Conservation (phyloP, 2,888 invertebrate species). For the Petrolisthes cinctipes region DNA sequence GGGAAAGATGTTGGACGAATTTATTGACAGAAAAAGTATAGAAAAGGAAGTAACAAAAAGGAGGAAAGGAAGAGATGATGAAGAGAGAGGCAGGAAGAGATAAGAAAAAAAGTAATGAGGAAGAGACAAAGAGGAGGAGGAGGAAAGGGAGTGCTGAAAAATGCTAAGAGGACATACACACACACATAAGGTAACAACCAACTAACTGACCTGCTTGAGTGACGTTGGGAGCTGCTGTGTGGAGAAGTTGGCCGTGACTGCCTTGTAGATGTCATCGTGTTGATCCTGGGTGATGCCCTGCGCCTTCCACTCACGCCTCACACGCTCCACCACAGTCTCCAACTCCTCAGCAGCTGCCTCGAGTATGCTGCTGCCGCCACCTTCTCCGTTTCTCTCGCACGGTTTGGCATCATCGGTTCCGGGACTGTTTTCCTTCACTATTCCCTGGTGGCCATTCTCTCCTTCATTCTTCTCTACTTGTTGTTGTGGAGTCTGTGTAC, state of each 20-base stretch:
- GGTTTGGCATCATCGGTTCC: background rate
- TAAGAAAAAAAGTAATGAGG: background rate
- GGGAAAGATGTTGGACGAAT: no score
- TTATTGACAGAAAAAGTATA: background rate
- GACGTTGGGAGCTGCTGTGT: constrained; percentile 42
- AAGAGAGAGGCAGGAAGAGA: no score
- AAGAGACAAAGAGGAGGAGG: background rate
- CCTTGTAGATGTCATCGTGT: constrained; percentile 28
- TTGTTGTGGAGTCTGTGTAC: no score
- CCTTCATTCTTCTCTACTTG: no score
- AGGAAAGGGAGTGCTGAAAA: background rate
- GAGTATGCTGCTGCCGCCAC: background rate
- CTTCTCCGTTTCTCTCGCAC: background rate
- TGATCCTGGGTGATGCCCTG: constrained; percentile 28
- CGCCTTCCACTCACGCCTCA: constrained; percentile 29
- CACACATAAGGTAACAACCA: background rate
- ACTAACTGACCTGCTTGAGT: constrained; percentile 35
- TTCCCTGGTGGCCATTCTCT: background rate
- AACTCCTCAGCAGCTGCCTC: background rate
- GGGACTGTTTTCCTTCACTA: background rate
- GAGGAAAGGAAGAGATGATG: no score
- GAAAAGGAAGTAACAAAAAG: background rate
- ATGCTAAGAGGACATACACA: background rate
- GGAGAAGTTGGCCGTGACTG: constrained; percentile 25
- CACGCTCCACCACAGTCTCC: constrained; percentile 14